These are phyloP conservation scores for Aphrophora alni DNA, from an alignment of 2,888 invertebrate genomes.

Conservation along the genomic window DNA sequence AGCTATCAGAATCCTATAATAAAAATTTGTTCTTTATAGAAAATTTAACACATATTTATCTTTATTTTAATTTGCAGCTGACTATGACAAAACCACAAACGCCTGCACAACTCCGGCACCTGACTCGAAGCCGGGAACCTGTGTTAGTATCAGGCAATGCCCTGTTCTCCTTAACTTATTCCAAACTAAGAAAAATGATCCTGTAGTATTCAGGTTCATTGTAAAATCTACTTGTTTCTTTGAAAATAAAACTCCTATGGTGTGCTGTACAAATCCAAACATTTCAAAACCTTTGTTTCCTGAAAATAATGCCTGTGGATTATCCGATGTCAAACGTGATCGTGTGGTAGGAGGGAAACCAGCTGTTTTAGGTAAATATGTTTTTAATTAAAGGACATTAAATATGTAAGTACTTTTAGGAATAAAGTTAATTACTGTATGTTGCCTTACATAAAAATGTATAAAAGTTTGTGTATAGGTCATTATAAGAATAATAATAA, in stretches of 20 bases:
- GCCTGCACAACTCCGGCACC: slow-evolving; percentile 63
- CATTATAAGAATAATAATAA: no score
- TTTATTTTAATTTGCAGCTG: not conserved
- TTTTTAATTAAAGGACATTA: no score
- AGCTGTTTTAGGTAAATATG: slow-evolving; percentile 42
- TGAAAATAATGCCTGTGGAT: slow-evolving; percentile 40
- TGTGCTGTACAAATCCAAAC: no score
- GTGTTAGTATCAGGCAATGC: slow-evolving; percentile 63
- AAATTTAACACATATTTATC: no score
- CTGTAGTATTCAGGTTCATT: slow-evolving; percentile 62
- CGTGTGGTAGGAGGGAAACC: slow-evolving; percentile 48
- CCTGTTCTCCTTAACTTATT: slow-evolving; percentile 60
- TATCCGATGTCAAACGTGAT: slow-evolving; percentile 27
- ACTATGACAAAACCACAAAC: not conserved
- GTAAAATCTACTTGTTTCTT: slow-evolving; percentile 74
- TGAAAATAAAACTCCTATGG: slow-evolving; percentile 60
- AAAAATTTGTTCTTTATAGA: not conserved
- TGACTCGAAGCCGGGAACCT: slow-evolving; percentile 59
- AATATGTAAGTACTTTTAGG: no score
- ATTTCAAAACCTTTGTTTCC: slow-evolving; percentile 54
- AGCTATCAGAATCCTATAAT: no score
- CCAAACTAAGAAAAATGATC: slow-evolving; percentile 56
- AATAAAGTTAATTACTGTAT: no score
- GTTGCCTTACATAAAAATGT: not conserved
- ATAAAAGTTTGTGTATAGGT: not conserved